Base-by-base conservation (phyloP, 2,888 invertebrate species). In the Anaspis maculata region DNA sequence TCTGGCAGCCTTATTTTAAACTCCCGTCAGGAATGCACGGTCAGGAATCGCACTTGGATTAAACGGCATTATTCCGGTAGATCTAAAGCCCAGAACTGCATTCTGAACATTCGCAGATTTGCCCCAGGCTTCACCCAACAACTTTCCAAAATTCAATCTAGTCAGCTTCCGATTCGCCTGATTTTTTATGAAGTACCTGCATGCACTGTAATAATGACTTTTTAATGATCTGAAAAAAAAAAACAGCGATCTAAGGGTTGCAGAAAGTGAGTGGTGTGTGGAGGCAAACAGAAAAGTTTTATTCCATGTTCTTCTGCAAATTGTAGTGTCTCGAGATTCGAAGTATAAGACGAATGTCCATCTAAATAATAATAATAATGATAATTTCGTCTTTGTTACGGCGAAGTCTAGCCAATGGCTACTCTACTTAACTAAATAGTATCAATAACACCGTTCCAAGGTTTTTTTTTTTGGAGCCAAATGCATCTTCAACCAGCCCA, bases 191-290 rank as follows among this genome's bases (percentile, higher is more conserved):
- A 28, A 50, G 15, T 13, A 22, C 12, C 34, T 34, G 13, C 41
- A 41, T 2, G 34, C 35, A 29, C 33, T 28, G 15, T 51, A 42
- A 35, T 28, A 52, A 30, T 41, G 30, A 19, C 19, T 30, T 42
- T 57, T 55, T 14, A 57, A 34, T 14, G 49, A 36, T 39, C 53
- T 54, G 34, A 57, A 55, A 41, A 48, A 35, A 9, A 38, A 10
- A n/a, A n/a, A n/a, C n/a, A n/a, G n/a, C 48, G 23, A 30, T 54
- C 48, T 9, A 56, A 35, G 2, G 53, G 54, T 30, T 56, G 53
- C 4, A 57, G 38, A 28, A 43, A 47, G 25, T 55, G 51, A 1
- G 48, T 49, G 1, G 52, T 54, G 30, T 55, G 52, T 21, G 41
- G 42, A 7, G 56, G 53, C n/a, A 59, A 32, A 25, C 49, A 54